Evolutionary conservation across 2,888 invertebrate genomes (phyloP).

Genomic region (Candidula unifasciata): DNA sequence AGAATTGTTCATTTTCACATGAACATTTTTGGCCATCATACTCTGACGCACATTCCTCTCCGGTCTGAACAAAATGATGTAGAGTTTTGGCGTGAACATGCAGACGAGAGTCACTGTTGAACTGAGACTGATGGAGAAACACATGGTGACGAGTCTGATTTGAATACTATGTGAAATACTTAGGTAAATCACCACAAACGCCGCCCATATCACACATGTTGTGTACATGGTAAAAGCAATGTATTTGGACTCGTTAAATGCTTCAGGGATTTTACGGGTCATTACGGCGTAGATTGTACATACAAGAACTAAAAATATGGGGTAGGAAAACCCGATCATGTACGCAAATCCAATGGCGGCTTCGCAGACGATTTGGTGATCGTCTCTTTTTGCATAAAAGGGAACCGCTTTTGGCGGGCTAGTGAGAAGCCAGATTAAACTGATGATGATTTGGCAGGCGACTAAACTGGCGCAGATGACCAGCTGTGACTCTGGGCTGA

Average conservation of each 20-base stretch:
- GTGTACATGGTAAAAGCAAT: conserved; percentile 89
- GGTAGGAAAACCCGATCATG: conserved; percentile 86
- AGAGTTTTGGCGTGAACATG: conserved; percentile 94
- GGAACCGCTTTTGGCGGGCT: conserved; percentile 92
- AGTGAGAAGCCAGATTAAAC: conserved; percentile 93
- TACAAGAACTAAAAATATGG: conserved; percentile 90
- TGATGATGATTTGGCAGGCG: conserved; percentile 83
- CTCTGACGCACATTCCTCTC: conserved; percentile 91
- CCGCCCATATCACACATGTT: conserved; percentile 84
- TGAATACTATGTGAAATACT: conserved; percentile 81
- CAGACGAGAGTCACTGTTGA: conserved; percentile 95
- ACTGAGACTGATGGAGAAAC: conserved; percentile 94
- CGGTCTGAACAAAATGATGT: conserved; percentile 92
- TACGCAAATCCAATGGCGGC: conserved; percentile 81
- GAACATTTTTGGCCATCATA: conserved; percentile 71
- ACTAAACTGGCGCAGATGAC: conserved; percentile 77
- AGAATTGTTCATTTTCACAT: conserved; percentile 53
- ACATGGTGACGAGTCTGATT: conserved; percentile 94
- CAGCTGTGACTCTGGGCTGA: conserved; percentile 79
- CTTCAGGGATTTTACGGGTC: conserved; percentile 79
- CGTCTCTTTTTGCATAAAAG: conserved; percentile 93
- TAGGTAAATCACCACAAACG: conserved; percentile 83
- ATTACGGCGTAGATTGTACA: conserved; percentile 79
- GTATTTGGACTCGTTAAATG: conserved; percentile 79
- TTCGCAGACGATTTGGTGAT: conserved; percentile 91